phyloP scores from a whole-genome alignment of 2,113 vertebrate species.

The Sinocyclocheilus anophthalmus region DNA sequence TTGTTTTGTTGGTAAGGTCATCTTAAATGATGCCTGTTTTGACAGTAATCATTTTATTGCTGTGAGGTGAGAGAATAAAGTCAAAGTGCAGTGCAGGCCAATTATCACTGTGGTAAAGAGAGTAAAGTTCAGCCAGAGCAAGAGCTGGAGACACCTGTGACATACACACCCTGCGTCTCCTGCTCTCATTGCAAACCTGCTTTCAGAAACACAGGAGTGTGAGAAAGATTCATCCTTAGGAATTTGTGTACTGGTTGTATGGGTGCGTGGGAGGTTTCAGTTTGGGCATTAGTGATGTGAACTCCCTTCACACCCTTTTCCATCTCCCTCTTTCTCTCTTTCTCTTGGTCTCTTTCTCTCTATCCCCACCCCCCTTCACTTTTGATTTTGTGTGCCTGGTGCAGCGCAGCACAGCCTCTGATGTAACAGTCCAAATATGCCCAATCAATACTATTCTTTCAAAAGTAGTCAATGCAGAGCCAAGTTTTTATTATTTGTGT shows the following conservation, averaged over 20 bases:
- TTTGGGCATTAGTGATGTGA: constrained; percentile 73
- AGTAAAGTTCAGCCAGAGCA: constrained; percentile 13
- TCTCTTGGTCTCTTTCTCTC: constrained; percentile 47
- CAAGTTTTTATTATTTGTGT: constrained; percentile 7
- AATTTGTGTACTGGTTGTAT: constrained; percentile 74
- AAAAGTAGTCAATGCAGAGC: neutral
- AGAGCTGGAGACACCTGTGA: constrained; percentile 17
- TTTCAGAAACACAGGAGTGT: constrained; percentile 28
- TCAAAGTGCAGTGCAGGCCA: constrained; percentile 64
- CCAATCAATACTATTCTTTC: constrained; percentile 9
- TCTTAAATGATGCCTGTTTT: neutral
- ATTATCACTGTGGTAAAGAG: constrained; percentile 59
- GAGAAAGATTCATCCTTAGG: constrained; percentile 74
- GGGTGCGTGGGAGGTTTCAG: constrained; percentile 68
- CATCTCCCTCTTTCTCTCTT: constrained; percentile 67
- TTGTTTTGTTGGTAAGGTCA: constrained; percentile 7
- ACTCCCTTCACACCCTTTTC: constrained; percentile 72
- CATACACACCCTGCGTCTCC: constrained; percentile 7
- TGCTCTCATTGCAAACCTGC: neutral
- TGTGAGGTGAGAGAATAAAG: constrained; percentile 55
- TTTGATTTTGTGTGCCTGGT: constrained; percentile 37
- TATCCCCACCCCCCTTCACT: neutral
- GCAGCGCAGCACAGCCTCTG: constrained; percentile 18
- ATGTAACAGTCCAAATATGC: constrained; percentile 18
- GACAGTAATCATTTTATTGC: constrained; percentile 66